These are phyloP conservation scores for Melanotaenia pygmaea DNA, from an alignment of 2,797 vertebrate genomes.

Conservation along the genomic window DNA sequence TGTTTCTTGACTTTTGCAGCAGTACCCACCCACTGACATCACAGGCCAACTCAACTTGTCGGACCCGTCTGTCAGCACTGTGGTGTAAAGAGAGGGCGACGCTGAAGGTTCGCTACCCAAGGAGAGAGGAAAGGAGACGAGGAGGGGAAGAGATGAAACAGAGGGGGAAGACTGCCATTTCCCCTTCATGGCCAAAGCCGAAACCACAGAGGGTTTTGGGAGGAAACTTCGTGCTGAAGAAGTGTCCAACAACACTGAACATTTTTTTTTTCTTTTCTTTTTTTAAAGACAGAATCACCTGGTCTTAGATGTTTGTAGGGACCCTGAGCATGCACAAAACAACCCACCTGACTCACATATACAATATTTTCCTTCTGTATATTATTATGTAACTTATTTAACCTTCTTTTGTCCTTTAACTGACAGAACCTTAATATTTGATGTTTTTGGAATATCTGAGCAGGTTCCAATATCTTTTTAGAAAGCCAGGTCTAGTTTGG, in stretches of 20 bases:
- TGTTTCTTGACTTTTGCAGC: constrained; percentile 87
- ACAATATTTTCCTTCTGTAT: constrained; percentile 68
- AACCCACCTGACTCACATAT: constrained; percentile 56
- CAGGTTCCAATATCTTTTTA: constrained; percentile 51
- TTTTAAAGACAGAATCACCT: constrained; percentile 47
- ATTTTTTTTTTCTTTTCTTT: constrained; percentile 46
- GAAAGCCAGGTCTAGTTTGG: constrained; percentile 47
- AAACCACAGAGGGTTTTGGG: constrained; percentile 41
- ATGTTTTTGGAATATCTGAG: constrained; percentile 56
- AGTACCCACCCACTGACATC: constrained; percentile 98
- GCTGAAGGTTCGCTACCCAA: constrained; percentile 26
- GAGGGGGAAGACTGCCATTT: constrained; percentile 26
- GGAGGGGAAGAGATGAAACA: constrained; percentile 38
- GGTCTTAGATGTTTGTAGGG: constrained; percentile 66
- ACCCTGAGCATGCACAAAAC: constrained; percentile 72
- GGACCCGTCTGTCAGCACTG: constrained; percentile 99
- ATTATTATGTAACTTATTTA: constrained; percentile 63
- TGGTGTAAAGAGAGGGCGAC: constrained; percentile 87
- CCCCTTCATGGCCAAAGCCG: constrained; percentile 41
- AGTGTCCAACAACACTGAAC: constrained; percentile 58
- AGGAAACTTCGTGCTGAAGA: constrained; percentile 48
- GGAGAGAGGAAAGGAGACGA: constrained; percentile 69
- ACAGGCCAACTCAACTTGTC: constrained; percentile 99
- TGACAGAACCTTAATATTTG: constrained; percentile 61
- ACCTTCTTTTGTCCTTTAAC: constrained; percentile 63